A percentile compares a stretch with the other conserved stretches of the same genome.
These are phyloP conservation scores for Drosophila borborema DNA, from an alignment of 2,888 invertebrate genomes.

Conservation along the genomic window DNA sequence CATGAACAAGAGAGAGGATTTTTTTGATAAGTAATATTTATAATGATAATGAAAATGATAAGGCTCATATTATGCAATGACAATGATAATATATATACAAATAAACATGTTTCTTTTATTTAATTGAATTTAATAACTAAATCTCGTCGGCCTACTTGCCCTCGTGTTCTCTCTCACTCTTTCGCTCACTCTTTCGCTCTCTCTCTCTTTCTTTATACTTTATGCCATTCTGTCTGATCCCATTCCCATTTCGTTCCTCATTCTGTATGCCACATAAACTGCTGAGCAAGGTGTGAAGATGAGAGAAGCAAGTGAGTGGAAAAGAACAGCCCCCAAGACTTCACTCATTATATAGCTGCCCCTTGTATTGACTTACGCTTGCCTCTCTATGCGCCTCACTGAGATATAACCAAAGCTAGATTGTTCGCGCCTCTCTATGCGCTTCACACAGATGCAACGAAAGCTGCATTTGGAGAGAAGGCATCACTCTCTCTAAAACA, in stretches of 20 bases:
- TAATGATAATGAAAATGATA: background rate
- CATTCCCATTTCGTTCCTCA: too few species aligned
- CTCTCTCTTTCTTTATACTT: background rate
- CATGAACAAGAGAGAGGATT: too few species aligned
- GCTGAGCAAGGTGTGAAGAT: too few species aligned
- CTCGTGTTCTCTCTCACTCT: background rate
- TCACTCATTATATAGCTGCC: too few species aligned
- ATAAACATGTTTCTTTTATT: background rate
- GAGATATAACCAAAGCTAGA: too few species aligned
- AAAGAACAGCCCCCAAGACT: too few species aligned
- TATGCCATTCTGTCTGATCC: too few species aligned
- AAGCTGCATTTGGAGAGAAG: background rate
- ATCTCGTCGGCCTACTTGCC: too few species aligned
- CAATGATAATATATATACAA: background rate
- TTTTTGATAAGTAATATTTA: background rate
- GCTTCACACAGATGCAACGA: background rate
- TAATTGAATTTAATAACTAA: background rate
- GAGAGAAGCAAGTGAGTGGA: too few species aligned
- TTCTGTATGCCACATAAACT: background rate
- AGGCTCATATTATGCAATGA: background rate
- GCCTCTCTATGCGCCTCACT: too few species aligned
- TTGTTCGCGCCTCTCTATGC: background rate
- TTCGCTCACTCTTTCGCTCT: fast-evolving
- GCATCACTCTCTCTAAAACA: fast-evolving
- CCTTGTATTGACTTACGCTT: too few species aligned